Percentiles rank a stretch among this genome's conserved stretches.
phyloP scores from a whole-genome alignment of 1,140 invertebrate genomes.

The Bombus affinis region DNA sequence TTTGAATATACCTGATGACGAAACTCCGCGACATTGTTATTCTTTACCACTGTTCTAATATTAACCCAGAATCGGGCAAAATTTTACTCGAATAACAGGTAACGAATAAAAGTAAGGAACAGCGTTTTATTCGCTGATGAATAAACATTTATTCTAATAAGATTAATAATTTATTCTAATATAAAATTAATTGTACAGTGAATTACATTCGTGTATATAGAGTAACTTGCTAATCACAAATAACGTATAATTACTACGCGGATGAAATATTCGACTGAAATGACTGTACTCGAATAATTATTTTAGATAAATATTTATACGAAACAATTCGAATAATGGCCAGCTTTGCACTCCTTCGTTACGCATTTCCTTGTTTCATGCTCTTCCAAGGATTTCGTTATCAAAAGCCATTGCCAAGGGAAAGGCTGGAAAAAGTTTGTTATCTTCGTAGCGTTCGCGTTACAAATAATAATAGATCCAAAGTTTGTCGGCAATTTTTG shows the following conservation, averaged over 20 bases:
- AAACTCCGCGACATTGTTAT: neutral
- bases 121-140: neutral
- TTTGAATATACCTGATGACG: neutral
- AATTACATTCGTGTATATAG: no score
- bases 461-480: constrained; percentile 37
- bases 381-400: neutral
- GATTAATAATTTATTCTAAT: no score
- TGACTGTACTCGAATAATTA: neutral
- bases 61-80: neutral
- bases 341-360: neutral
- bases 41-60: neutral
- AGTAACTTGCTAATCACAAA: no score
- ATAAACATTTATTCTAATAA: neutral
- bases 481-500: neutral
- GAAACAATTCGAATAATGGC: neutral
- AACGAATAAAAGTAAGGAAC: neutral
- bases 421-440: constrained; percentile 13
- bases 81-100: neutral
- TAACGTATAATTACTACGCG: no score
- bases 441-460: neutral
- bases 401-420: constrained; percentile 6
- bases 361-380: neutral
- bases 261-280: no score
- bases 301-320: neutral
- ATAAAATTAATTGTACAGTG: no score